Percentiles rank a stretch among this genome's conserved stretches.
These are phyloP conservation scores for Heteronetta atricapilla DNA, from an alignment of 2,113 vertebrate species.

Conservation along the genomic window DNA sequence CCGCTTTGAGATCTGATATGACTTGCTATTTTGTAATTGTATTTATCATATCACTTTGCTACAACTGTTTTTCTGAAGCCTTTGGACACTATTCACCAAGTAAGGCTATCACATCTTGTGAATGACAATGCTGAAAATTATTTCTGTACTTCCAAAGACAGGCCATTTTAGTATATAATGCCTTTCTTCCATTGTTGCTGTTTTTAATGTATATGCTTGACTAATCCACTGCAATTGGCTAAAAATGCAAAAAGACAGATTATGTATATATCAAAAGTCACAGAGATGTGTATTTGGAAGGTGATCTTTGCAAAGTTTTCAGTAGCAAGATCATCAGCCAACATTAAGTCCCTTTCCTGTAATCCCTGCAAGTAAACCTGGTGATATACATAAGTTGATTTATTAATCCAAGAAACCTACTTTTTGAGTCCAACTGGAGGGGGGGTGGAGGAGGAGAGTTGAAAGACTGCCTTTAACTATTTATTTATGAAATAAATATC, in stretches of 20 bases:
- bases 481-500: background rate
- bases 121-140: background rate
- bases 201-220: background rate
- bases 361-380: background rate
- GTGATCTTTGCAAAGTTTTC: background rate
- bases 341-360: background rate
- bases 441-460: background rate
- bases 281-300: background rate
- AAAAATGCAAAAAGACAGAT: background rate
- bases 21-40: background rate
- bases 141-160: background rate
- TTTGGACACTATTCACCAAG: background rate
- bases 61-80: background rate
- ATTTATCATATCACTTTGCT: background rate
- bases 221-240: background rate
- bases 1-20: background rate
- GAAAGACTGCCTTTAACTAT: background rate
- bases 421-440: background rate
- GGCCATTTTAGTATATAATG: fast-evolving
- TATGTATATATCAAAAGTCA: background rate
- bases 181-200: background rate
- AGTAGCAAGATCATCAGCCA: background rate
- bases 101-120: background rate
- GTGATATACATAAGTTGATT: background rate
- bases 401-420: background rate